Percentiles rank a stretch among this genome's conserved stretches.
Conservation (phyloP, 2,888 invertebrate species). For the Hipparchia semele region DNA sequence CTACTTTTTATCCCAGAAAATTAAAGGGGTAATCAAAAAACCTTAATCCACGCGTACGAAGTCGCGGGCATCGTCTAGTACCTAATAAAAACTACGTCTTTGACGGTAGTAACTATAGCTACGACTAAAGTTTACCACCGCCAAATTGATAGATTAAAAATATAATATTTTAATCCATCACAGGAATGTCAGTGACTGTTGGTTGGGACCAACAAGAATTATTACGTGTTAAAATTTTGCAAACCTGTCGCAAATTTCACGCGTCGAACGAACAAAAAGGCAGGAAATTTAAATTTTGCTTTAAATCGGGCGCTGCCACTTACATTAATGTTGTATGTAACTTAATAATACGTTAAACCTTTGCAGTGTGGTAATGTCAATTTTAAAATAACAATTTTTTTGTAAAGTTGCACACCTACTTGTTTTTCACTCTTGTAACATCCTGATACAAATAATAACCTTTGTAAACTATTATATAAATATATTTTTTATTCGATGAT, state of each 20-base stretch:
- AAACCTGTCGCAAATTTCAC: conserved; percentile 17
- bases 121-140: too few species aligned
- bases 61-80: too few species aligned
- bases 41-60: too few species aligned
- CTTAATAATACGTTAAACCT: background rate
- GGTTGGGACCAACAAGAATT: conserved; percentile 1
- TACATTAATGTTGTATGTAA: background rate
- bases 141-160: background rate
- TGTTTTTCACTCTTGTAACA: too few species aligned
- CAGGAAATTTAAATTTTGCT: conserved; percentile 9
- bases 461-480: too few species aligned
- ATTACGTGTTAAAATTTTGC: conserved; percentile 19
- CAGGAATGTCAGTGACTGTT: conserved; percentile 2
- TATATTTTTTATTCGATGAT: too few species aligned
- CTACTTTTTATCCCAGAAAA: too few species aligned
- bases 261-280: background rate
- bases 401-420: too few species aligned
- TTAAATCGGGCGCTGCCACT: background rate
- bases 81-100: too few species aligned
- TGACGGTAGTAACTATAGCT: too few species aligned
- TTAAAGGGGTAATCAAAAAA: too few species aligned
- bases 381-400: background rate
- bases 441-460: too few species aligned
- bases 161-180: background rate
- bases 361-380: conserved; percentile 6